A percentile compares a stretch with the other conserved stretches of the same genome.
phyloP scores from a whole-genome alignment of 2,797 vertebrate species.

The Falco columbarius region DNA sequence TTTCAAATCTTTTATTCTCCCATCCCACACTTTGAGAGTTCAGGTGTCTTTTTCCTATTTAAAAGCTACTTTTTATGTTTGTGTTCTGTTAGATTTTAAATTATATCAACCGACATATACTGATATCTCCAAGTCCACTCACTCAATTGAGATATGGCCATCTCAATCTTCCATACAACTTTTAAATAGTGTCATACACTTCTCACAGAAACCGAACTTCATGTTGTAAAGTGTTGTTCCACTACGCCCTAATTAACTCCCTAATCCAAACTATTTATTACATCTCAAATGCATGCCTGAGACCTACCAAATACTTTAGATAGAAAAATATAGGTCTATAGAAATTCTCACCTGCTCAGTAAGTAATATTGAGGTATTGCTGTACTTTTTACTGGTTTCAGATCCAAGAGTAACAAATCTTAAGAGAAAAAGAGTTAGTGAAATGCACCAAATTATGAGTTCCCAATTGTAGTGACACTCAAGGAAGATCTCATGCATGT shows the following conservation, averaged over 20 bases:
- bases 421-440: constrained; percentile 93
- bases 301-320: background rate
- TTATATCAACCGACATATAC: background rate
- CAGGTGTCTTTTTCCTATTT: background rate
- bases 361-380: constrained; percentile 99
- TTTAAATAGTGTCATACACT: background rate
- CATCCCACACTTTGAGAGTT: background rate
- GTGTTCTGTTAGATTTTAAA: background rate
- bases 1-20: background rate
- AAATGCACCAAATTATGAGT: constrained; percentile 94
- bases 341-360: constrained; percentile 90
- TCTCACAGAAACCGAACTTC: background rate
- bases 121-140: background rate
- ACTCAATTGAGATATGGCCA: background rate
- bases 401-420: constrained; percentile 97
- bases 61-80: background rate
- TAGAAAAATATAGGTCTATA: background rate
- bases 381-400: constrained; percentile 99
- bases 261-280: background rate
- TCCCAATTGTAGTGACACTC: constrained; percentile 99
- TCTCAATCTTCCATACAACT: background rate
- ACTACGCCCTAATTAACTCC: background rate
- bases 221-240: background rate
- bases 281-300: background rate
- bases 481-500: constrained; percentile 94